Percentiles rank a stretch among this genome's conserved stretches.
phyloP scores from a whole-genome alignment of 1,140 invertebrate species.

The Tigriopus japonicus region DNA sequence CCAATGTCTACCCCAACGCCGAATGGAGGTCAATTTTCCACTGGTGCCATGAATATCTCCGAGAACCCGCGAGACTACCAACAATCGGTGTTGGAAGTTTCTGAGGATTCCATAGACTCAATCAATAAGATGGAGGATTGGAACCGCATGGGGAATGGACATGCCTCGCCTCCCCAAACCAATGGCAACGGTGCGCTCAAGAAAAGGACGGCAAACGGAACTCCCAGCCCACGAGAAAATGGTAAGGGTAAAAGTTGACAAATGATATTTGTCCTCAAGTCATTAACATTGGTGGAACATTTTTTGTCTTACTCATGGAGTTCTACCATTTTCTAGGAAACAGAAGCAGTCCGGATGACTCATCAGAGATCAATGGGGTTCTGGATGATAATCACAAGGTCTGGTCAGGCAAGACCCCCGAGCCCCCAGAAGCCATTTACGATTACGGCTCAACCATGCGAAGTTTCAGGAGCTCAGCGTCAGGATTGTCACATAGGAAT shows the following conservation, averaged over 20 bases:
- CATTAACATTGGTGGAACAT: neutral
- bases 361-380: slow-evolving; percentile 53
- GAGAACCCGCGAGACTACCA: slow-evolving; percentile 7
- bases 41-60: neutral
- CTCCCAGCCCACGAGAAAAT: slow-evolving; percentile 1
- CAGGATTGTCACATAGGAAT: slow-evolving; percentile 18
- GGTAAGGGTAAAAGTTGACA: neutral
- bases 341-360: slow-evolving; percentile 30
- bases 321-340: slow-evolving; percentile 11
- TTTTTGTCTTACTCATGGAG: slow-evolving; percentile 18
- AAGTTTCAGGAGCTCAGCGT: slow-evolving; percentile 36
- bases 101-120: slow-evolving; percentile 18
- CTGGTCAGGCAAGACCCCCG: slow-evolving; percentile 32
- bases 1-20: slow-evolving; percentile 11
- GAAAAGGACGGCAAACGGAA: neutral
- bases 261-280: neutral
- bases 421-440: slow-evolving; percentile 28
- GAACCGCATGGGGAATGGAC: slow-evolving; percentile 15
- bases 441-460: slow-evolving; percentile 45
- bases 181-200: slow-evolving; percentile 23
- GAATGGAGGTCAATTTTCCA: slow-evolving; percentile 16
- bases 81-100: slow-evolving; percentile 11
- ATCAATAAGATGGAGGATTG: slow-evolving; percentile 23
- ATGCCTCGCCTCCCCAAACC: slow-evolving; percentile 21
- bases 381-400: slow-evolving; percentile 76